Conservation (phyloP, 2,888 invertebrate species). For the Calephelis perditalis region DNA sequence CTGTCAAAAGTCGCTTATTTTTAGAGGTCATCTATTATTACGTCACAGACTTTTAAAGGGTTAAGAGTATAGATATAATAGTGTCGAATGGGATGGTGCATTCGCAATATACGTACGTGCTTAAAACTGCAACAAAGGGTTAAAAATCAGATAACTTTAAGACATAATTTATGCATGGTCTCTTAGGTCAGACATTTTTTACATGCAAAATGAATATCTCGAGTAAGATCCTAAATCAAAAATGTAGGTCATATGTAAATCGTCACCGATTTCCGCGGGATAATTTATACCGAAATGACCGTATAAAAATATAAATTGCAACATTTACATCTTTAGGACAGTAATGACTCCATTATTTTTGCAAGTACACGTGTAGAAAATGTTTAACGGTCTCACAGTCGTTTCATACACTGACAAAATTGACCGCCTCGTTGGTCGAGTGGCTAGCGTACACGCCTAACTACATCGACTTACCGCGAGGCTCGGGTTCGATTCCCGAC, state of each 20-base stretch:
- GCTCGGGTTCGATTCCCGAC: too few relatives aligned
- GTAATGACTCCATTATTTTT: conserved; percentile 9
- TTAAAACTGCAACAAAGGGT: too few relatives aligned
- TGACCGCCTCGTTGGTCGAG: too few relatives aligned
- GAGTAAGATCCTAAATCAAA: conserved; percentile 1
- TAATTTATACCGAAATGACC: conserved; percentile 6
- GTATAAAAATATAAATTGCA: conserved; percentile 4
- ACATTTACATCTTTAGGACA: conserved; percentile 1
- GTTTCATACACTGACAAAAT: conserved; percentile 2
- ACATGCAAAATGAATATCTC: neutral
- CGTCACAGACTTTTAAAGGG: too few relatives aligned
- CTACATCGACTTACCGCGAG: too few relatives aligned
- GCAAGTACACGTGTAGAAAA: conserved; percentile 5
- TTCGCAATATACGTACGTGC: too few relatives aligned
- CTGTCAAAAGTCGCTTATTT: too few relatives aligned
- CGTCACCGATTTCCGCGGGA: conserved; percentile 4
- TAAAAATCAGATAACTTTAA: too few relatives aligned
- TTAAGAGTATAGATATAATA: neutral
- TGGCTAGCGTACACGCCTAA: too few relatives aligned
- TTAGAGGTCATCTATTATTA: too few relatives aligned
- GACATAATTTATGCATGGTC: too few relatives aligned
- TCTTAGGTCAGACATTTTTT: too few relatives aligned
- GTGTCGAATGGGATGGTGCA: neutral
- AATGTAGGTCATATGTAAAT: conserved; percentile 7
- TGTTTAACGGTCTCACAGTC: neutral